Evolutionary conservation across 2,888 invertebrate genomes (phyloP).

Genomic region (Oscheius sp.): DNA sequence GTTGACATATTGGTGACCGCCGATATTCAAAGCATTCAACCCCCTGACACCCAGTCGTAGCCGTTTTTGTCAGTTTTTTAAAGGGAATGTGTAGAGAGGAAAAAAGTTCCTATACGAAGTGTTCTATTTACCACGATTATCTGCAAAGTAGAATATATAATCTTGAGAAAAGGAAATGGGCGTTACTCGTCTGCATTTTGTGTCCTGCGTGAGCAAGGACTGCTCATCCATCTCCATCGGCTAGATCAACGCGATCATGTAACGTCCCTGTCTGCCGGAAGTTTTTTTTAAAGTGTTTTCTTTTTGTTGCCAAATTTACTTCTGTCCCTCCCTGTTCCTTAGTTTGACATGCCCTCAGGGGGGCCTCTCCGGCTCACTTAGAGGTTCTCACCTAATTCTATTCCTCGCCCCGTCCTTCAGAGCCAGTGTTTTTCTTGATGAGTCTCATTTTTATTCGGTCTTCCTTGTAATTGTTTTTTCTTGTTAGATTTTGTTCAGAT

Average conservation of each 20-base stretch:
- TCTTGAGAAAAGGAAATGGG: constrained; percentile 17
- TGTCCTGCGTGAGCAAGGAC: constrained; percentile 24
- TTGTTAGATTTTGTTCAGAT: no score
- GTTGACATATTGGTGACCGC: not conserved
- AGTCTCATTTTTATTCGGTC: no score
- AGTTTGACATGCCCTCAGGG: not conserved
- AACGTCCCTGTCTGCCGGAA: not conserved
- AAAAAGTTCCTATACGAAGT: no score
- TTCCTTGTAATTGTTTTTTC: no score
- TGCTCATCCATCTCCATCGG: constrained; percentile 27
- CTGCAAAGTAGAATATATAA: not conserved
- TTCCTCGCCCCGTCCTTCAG: constrained; percentile 9
- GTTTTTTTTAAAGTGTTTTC: not conserved
- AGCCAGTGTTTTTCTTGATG: no score
- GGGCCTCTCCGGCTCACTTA: constrained; percentile 10
- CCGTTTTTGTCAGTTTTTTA: no score
- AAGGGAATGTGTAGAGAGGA: no score
- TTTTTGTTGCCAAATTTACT: not conserved
- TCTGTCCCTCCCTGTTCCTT: constrained; percentile 8
- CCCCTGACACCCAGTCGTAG: no score
- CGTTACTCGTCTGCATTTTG: constrained; percentile 26
- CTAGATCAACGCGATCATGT: constrained; percentile 21
- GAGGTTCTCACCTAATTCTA: constrained; percentile 27
- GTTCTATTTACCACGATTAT: no score
- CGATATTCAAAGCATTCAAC: not conserved